A percentile compares a stretch with the other conserved stretches of the same genome.
Conservation (phyloP, 1,140 invertebrate genomes). For the Cydia pomonella region DNA sequence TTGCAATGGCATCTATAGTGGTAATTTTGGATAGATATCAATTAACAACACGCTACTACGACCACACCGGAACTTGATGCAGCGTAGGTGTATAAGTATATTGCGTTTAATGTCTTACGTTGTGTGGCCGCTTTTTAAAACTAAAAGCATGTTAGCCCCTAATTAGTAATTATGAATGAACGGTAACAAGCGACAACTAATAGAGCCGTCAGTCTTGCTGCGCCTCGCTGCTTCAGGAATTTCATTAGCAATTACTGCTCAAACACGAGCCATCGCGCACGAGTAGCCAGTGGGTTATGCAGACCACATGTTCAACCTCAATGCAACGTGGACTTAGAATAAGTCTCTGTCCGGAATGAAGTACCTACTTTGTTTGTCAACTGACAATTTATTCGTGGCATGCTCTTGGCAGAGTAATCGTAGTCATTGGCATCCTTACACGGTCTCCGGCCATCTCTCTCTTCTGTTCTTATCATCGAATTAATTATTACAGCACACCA, state of each 20-base stretch:
- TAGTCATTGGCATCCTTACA: no score
- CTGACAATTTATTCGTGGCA: not conserved
- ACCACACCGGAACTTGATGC: no score
- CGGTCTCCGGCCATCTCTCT: no score
- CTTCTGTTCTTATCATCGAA: no score
- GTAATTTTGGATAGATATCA: no score
- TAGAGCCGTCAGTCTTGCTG: constrained; percentile 38
- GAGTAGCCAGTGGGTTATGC: constrained; percentile 3
- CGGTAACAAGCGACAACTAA: constrained; percentile 38
- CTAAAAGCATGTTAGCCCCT: not conserved
- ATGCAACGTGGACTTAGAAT: not conserved
- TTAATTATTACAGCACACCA: no score
- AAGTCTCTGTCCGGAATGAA: not conserved
- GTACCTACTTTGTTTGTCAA: constrained; percentile 16
- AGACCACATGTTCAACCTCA: not conserved
- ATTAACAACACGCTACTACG: no score
- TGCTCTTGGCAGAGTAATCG: no score
- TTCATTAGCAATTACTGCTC: constrained; percentile 25
- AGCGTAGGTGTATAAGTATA: no score
- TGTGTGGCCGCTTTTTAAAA: no score
- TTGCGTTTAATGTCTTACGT: no score
- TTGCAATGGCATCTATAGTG: no score
- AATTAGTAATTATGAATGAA: constrained; percentile 5
- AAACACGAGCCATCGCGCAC: not conserved
- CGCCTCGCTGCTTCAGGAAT: constrained; percentile 18